Conservation (phyloP, 2,888 invertebrate species). For the Smittia sp. region DNA sequence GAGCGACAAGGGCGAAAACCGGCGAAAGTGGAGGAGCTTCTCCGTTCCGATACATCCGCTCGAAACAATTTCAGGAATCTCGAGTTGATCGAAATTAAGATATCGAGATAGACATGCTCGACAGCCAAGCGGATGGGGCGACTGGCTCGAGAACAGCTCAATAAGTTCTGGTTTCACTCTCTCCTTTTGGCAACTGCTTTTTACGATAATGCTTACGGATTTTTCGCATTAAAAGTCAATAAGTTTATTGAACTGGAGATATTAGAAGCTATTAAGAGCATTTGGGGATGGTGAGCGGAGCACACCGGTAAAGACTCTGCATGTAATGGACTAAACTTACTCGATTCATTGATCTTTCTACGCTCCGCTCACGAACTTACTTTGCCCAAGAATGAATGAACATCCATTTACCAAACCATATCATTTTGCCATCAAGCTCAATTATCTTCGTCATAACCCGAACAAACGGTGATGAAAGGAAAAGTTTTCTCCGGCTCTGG, state of each 20-base stretch:
- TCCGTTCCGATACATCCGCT: too few species aligned
- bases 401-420: slow-evolving; percentile 12
- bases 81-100: too few species aligned
- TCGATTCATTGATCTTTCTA: slow-evolving; percentile 30
- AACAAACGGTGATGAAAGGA: slow-evolving; percentile 1
- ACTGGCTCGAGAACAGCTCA: too few species aligned
- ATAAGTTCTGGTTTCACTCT: too few species aligned
- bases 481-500: neutral
- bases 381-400: neutral
- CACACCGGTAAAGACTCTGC: slow-evolving; percentile 1
- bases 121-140: too few species aligned
- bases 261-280: neutral
- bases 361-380: neutral
- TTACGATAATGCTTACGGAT: neutral
- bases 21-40: too few species aligned
- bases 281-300: neutral
- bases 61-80: too few species aligned
- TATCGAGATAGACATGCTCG: too few species aligned
- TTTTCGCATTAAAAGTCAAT: slow-evolving; percentile 5
- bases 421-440: slow-evolving; percentile 27
- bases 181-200: too few species aligned
- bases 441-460: neutral
- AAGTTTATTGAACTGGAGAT: slow-evolving; percentile 20
- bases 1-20: too few species aligned
- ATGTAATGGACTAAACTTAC: neutral